phyloP scores from a whole-genome alignment of 2,797 vertebrate genomes.

The Rhinoraja longicauda region DNA sequence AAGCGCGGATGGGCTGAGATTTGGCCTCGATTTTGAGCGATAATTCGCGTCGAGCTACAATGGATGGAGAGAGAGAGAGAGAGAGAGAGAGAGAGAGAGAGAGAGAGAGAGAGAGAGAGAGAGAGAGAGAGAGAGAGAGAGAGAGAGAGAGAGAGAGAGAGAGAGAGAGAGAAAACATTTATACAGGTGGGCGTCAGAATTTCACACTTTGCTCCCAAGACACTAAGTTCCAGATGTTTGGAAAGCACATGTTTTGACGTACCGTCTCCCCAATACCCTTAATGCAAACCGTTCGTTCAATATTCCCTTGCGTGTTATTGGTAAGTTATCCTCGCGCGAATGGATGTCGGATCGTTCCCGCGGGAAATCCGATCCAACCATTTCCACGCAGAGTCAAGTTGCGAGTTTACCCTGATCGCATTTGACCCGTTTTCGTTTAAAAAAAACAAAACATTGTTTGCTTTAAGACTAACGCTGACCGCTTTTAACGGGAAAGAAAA shows the following conservation, averaged over 20 bases:
- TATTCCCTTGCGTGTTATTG: too few species aligned
- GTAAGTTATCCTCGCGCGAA: too few species aligned
- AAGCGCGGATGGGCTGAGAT: not conserved
- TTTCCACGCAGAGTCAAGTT: not conserved
- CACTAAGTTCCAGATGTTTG: too few species aligned
- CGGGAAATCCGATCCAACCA: not conserved
- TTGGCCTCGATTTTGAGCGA: not conserved
- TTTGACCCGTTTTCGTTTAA: not conserved
- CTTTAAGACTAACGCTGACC: not conserved
- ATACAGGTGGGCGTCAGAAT: not conserved
- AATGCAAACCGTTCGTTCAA: too few species aligned
- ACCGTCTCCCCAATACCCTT: too few species aligned
- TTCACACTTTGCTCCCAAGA: not conserved
- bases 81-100: not conserved
- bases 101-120: not conserved
- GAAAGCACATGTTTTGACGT: too few species aligned
- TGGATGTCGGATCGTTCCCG: too few species aligned
- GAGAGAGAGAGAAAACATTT: too few species aligned
- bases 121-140: not conserved
- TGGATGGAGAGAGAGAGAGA: not conserved
- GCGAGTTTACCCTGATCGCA: not conserved
- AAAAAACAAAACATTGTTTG: too few species aligned
- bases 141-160: too few species aligned
- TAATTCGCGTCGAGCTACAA: not conserved
- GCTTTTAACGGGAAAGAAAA: too few species aligned